Percentiles rank a stretch among this genome's conserved stretches.
phyloP scores from a whole-genome alignment of 2,888 invertebrate species.

The Mythimna albipuncta region DNA sequence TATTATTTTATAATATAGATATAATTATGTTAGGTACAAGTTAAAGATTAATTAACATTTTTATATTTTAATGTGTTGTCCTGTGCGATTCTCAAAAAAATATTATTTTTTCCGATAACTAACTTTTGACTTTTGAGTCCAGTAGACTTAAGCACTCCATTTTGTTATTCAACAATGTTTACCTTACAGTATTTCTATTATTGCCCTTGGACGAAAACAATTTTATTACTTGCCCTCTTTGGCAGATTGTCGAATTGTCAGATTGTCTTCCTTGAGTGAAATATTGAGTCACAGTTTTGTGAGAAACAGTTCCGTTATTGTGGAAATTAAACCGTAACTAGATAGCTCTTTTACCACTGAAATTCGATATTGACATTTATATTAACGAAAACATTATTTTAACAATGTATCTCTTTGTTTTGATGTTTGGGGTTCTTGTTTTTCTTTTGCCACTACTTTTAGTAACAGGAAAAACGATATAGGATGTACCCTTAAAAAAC shows the following conservation, averaged over 20 bases:
- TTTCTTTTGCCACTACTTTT: neutral
- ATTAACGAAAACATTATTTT: neutral
- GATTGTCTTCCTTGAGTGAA: slow-evolving; percentile 17
- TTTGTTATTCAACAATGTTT: neutral
- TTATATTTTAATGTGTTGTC: too few species aligned
- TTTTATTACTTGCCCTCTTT: slow-evolving; percentile 23
- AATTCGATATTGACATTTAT: neutral
- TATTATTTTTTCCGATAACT: too few species aligned
- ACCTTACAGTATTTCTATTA: slow-evolving; percentile 20
- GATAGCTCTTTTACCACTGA: slow-evolving; percentile 5
- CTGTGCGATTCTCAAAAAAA: too few species aligned
- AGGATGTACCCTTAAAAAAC: neutral
- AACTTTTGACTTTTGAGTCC: too few species aligned
- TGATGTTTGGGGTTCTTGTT: neutral
- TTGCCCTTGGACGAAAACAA: slow-evolving; percentile 17
- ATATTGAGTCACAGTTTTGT: slow-evolving; percentile 16
- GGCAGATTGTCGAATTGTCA: slow-evolving; percentile 21
- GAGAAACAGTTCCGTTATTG: slow-evolving; percentile 16
- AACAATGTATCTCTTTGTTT: neutral
- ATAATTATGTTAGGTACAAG: too few species aligned
- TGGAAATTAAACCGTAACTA: slow-evolving; percentile 7
- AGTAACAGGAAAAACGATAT: neutral
- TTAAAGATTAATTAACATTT: too few species aligned
- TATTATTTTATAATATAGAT: too few species aligned
- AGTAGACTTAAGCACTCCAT: too few species aligned